Evolutionary conservation across 2,797 vertebrate species (phyloP), one percentile per base, ranked within the genome.

Genomic region (Clarias fuscus): DNA sequence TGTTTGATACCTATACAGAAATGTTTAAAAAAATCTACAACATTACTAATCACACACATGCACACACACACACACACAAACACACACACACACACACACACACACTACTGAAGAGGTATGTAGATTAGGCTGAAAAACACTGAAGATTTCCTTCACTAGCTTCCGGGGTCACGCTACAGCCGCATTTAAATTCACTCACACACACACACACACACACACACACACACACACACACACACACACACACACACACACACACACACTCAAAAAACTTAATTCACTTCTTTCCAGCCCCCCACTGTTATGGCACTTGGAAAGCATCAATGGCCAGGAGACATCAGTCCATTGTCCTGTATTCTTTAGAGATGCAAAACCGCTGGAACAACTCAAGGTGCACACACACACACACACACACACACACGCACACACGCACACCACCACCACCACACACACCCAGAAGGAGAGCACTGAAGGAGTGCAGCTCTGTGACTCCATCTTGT

Each of bases 401-500:
- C 56, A 79, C n/a, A 61, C 58, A 70, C 73, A 87, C 73, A 75
- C 65, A 64, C 59, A 85, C 88, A 68, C 72, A 67, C 83, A 64
- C 71, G 65, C 53, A n/a, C 62, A 40, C 48, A 70, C 75, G 73
- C 65, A 40, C 53, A 83, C 72, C 33, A 33, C 33, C 33, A 33
- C 33, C 33, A 33, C 33, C 33, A 83, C 84, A 56, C 14, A 18
- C 76, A 71, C 71, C 30, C 37, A 86, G 82, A 78, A 37, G 65
- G 24, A 64, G 68, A 65, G 80, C 48, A 43, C 37, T 79, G 73
- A 84, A 83, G 72, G 64, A 70, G 71, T 72, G 83, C 84, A 85
- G 68, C 88, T 87, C 82, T 83, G 81, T 73, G 85, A 86, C 89
- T 87, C 85, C 89, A 90, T 88, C 89, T 88, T 88, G 87, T 88